These are phyloP conservation scores for Ennomos erosarius DNA, from an alignment of 2,888 invertebrate genomes.

Conservation along the genomic window DNA sequence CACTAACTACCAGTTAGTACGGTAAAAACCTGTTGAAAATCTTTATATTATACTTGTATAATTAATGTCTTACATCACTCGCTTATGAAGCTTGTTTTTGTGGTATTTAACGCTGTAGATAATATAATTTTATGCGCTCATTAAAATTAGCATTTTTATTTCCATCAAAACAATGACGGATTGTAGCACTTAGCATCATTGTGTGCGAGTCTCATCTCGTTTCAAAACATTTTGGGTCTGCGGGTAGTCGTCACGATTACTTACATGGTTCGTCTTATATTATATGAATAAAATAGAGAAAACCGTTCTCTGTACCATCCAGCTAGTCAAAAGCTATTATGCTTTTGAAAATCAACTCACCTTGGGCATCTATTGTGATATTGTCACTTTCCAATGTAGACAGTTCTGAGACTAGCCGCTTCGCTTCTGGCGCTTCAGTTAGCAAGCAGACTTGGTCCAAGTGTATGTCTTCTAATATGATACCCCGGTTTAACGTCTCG, in stretches of 20 bases:
- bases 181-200: background rate
- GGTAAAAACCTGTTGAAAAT: too few relatives aligned
- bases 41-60: too few relatives aligned
- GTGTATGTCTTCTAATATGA: slow-evolving; percentile 69
- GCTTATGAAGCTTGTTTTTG: too few relatives aligned
- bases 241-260: too few relatives aligned
- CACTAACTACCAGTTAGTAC: too few relatives aligned
- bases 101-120: background rate
- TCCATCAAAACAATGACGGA: slow-evolving; percentile 14
- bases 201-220: too few relatives aligned
- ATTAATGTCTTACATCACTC: too few relatives aligned
- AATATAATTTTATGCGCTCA: slow-evolving; percentile 13
- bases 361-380: slow-evolving; percentile 61
- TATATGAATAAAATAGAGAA: too few relatives aligned
- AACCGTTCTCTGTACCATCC: too few relatives aligned
- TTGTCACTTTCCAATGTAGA: slow-evolving; percentile 52
- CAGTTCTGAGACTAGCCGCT: slow-evolving; percentile 57
- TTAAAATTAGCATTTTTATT: slow-evolving; percentile 10
- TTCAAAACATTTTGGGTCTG: too few relatives aligned
- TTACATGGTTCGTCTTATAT: too few relatives aligned
- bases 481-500: slow-evolving; percentile 67
- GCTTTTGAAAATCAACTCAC: slow-evolving; percentile 48
- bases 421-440: slow-evolving; percentile 58
- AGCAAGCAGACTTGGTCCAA: slow-evolving; percentile 66
- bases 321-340: too few relatives aligned